Evolutionary conservation across 2,888 invertebrate species (phyloP).

Genomic region (Molanna angustata): DNA sequence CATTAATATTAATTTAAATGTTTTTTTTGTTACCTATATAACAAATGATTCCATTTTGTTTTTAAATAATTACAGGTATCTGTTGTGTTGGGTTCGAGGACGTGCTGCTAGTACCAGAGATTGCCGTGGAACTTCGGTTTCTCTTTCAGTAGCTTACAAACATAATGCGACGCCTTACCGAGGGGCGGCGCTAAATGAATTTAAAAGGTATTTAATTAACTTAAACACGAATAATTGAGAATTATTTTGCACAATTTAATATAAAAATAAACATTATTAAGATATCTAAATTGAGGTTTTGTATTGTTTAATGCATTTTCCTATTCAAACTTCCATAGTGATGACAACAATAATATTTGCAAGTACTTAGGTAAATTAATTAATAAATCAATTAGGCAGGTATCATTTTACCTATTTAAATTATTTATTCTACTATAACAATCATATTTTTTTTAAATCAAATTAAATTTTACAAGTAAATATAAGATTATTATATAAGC

Average conservation of each 20-base stretch:
- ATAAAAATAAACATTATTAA: background rate
- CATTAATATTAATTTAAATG: too few species aligned
- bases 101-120: conserved; percentile 39
- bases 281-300: background rate
- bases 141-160: conserved; percentile 41
- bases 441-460: too few species aligned
- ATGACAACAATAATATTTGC: too few species aligned
- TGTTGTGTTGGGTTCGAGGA: conserved; percentile 43
- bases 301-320: background rate
- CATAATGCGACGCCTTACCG: conserved; percentile 25
- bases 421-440: too few species aligned
- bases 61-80: conserved; percentile 46
- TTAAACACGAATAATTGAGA: background rate
- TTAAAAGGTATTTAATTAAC: conserved; percentile 21
- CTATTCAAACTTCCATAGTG: too few species aligned
- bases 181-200: conserved; percentile 28
- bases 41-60: too few species aligned
- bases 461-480: too few species aligned
- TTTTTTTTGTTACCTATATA: too few species aligned
- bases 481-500: too few species aligned
- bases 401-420: too few species aligned
- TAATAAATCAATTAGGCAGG: too few species aligned
- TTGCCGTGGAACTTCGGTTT: conserved; percentile 46
- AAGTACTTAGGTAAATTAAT: too few species aligned
- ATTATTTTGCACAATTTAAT: background rate